Conservation (phyloP, 2,113 vertebrate genomes). For the Centrocercus urophasianus region DNA sequence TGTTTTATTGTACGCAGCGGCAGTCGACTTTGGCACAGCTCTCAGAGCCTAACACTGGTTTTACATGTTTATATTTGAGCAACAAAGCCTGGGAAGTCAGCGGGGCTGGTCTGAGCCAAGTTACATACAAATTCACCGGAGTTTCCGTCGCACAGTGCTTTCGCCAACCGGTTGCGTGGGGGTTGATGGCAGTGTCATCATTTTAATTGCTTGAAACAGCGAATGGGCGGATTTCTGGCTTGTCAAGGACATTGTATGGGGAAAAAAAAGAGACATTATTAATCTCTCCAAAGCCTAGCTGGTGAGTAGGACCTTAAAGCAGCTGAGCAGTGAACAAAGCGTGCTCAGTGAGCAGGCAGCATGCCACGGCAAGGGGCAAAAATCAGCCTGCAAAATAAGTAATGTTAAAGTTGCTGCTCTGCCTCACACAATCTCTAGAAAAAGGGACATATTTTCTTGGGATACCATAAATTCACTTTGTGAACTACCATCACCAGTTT, state of each 20-base stretch:
- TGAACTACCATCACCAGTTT: neutral
- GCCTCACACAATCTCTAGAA: neutral
- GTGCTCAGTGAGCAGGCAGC: neutral
- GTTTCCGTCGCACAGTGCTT: neutral
- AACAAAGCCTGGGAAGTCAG: conserved; percentile 64
- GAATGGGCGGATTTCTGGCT: conserved; percentile 37
- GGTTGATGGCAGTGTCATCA: neutral
- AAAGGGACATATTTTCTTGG: neutral
- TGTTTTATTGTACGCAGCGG: conserved; percentile 67
- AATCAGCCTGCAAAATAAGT: neutral
- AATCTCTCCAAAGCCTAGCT: conserved; percentile 23
- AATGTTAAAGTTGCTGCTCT: neutral
- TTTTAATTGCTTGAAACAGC: neutral
- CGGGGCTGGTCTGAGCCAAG: conserved; percentile 53
- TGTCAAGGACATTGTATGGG: neutral
- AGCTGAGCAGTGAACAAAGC: neutral
- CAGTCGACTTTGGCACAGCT: conserved; percentile 49
- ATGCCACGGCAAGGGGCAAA: neutral
- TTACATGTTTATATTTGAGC: conserved; percentile 64
- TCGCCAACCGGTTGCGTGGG: neutral
- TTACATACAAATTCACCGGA: neutral
- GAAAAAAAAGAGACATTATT: conserved; percentile 7
- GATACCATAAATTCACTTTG: neutral
- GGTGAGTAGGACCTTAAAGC: neutral
- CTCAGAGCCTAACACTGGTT: conserved; percentile 42